Conservation (phyloP, 1,140 invertebrate species). For the Papilio polytes region DNA sequence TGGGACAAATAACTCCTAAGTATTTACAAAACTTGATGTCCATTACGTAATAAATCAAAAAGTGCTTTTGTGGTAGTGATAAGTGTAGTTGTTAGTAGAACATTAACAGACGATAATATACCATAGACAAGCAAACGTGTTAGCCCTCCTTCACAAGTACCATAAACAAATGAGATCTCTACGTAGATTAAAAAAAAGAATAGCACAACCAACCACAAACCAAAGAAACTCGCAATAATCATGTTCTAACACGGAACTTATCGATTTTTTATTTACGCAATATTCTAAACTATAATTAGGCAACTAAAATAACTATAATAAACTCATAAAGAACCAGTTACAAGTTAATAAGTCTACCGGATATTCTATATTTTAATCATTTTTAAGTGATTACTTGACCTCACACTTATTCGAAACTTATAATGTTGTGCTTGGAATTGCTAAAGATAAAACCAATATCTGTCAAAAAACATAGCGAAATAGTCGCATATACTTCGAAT, state of each 20-base stretch:
- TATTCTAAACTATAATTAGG: conserved; percentile 70
- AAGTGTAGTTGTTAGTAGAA: conserved; percentile 54
- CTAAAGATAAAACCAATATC: conserved; percentile 14
- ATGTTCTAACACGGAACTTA: conserved; percentile 72
- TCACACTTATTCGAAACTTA: conserved; percentile 19
- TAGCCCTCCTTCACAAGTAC: conserved; percentile 69
- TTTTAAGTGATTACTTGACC: conserved; percentile 38
- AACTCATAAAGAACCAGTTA: conserved; percentile 59
- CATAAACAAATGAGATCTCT: background rate
- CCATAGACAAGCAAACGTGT: conserved; percentile 51
- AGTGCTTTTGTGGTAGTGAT: conserved; percentile 9
- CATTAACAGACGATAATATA: conserved; percentile 51
- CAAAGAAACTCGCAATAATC: conserved; percentile 75
- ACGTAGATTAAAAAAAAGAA: conserved; percentile 44
- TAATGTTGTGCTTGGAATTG: background rate
- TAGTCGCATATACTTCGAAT: background rate
- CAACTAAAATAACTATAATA: conserved; percentile 69
- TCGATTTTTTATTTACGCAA: conserved; percentile 73
- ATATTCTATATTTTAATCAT: conserved; percentile 35
- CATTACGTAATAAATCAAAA: background rate
- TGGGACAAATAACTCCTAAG: background rate
- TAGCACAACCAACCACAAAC: conserved; percentile 77
- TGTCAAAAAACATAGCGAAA: background rate
- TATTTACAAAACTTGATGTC: conserved; percentile 23
- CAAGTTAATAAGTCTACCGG: conserved; percentile 41